Conservation (phyloP, 2,113 vertebrate genomes). For the Tetraodon nigroviridis region DNA sequence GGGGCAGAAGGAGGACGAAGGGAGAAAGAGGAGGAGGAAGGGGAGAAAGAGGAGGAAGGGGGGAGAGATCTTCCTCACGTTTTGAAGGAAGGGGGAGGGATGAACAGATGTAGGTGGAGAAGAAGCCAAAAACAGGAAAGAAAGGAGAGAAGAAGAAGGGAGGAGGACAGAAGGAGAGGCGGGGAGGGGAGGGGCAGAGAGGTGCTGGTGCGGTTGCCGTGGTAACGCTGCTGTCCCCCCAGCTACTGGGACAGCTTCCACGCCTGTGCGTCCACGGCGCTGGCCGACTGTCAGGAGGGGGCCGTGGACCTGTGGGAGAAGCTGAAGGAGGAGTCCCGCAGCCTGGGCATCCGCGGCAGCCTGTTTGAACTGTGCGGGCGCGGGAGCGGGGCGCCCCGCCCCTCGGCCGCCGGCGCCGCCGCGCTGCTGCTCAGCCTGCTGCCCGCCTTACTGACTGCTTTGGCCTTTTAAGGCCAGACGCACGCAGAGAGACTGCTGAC, state of each 20-base stretch:
- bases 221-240: constrained; percentile 37
- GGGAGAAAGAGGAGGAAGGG: too few relatives aligned
- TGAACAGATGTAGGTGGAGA: too few relatives aligned
- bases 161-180: background rate
- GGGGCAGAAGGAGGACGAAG: too few relatives aligned
- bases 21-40: too few relatives aligned
- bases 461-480: constrained; percentile 74
- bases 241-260: constrained; percentile 99
- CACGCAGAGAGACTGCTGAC: constrained; percentile 3
- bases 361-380: constrained; percentile 94
- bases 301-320: constrained; percentile 97
- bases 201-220: too few relatives aligned
- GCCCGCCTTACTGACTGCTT: constrained; percentile 83
- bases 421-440: constrained; percentile 79
- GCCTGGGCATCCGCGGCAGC: constrained; percentile 94
- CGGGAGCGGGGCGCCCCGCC: constrained; percentile 76
- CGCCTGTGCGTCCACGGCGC: constrained; percentile 89
- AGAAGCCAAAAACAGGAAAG: too few relatives aligned
- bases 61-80: too few relatives aligned
- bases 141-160: background rate
- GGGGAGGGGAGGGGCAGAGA: background rate
- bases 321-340: constrained; percentile 94
- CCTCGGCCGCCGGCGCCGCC: constrained; percentile 62
- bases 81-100: too few relatives aligned
- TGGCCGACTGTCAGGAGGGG: constrained; percentile 97